phyloP scores from a whole-genome alignment of 2,113 vertebrate genomes.

The Mormyrus lacerda region DNA sequence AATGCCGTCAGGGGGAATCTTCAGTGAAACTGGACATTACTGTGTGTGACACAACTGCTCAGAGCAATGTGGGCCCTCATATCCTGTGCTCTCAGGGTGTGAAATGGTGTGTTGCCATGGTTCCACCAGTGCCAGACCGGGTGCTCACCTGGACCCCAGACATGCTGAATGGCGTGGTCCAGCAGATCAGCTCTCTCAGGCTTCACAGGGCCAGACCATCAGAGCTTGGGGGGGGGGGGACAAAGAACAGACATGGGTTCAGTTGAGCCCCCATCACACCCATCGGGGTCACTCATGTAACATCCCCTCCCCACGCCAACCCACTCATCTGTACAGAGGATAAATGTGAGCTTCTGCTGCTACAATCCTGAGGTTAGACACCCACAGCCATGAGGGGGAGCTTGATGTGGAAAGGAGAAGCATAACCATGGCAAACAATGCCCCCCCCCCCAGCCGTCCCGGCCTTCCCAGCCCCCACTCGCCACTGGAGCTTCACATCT shows the following conservation, averaged over 20 bases:
- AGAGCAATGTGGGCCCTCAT: neutral
- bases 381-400: neutral
- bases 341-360: neutral
- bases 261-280: neutral
- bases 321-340: neutral
- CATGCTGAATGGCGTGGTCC: slow-evolving; percentile 48
- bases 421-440: neutral
- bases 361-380: neutral
- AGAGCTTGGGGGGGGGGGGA: slow-evolving; percentile 45
- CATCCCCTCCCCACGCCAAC: neutral
- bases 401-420: neutral
- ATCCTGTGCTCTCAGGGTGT: neutral
- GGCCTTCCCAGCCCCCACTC: neutral
- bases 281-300: neutral
- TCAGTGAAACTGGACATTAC: neutral
- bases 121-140: neutral
- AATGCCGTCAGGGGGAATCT: neutral
- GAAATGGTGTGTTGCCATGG: neutral
- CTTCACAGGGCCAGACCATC: slow-evolving; percentile 52
- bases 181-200: slow-evolving; percentile 45
- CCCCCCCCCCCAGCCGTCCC: neutral
- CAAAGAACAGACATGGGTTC: neutral
- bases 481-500: neutral
- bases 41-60: neutral
- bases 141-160: slow-evolving; percentile 56